phyloP scores from a whole-genome alignment of 2,113 vertebrate genomes.

The Planiliza haematocheilus region DNA sequence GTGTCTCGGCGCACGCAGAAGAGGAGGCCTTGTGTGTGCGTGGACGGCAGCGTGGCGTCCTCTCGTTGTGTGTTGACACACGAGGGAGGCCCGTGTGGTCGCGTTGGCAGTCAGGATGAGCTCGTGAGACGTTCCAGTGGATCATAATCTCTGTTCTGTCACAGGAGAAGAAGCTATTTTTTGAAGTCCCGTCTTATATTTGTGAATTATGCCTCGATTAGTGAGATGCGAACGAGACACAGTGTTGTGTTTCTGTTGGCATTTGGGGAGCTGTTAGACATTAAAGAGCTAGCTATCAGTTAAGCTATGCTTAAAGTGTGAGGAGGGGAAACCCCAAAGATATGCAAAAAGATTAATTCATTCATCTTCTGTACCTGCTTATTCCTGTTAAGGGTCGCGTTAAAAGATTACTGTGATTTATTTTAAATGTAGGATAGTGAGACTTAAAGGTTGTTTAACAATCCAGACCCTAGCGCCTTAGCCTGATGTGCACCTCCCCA shows the following conservation, averaged over 20 bases:
- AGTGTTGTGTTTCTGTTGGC: neutral
- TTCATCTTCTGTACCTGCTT: no score
- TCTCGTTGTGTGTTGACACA: constrained; percentile 10
- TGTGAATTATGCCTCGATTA: neutral
- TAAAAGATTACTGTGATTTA: no score
- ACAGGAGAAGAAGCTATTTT: neutral
- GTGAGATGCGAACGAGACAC: neutral
- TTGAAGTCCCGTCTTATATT: neutral
- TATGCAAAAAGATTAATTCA: no score
- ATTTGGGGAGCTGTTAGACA: neutral
- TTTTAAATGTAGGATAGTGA: no score
- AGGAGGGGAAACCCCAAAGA: no score
- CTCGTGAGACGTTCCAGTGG: neutral
- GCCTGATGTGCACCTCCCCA: no score
- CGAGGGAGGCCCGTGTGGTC: neutral
- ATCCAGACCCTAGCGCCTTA: no score
- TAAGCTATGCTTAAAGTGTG: no score
- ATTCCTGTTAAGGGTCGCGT: no score
- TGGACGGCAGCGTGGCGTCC: constrained; percentile 2
- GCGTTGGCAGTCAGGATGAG: neutral
- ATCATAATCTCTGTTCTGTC: constrained; percentile 7
- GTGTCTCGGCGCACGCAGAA: constrained; percentile 1
- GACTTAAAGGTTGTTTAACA: no score
- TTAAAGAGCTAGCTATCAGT: neutral
- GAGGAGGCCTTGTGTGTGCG: neutral